Base-by-base conservation (phyloP, 2,113 vertebrate species). In the Marcusenius ussheri region DNA sequence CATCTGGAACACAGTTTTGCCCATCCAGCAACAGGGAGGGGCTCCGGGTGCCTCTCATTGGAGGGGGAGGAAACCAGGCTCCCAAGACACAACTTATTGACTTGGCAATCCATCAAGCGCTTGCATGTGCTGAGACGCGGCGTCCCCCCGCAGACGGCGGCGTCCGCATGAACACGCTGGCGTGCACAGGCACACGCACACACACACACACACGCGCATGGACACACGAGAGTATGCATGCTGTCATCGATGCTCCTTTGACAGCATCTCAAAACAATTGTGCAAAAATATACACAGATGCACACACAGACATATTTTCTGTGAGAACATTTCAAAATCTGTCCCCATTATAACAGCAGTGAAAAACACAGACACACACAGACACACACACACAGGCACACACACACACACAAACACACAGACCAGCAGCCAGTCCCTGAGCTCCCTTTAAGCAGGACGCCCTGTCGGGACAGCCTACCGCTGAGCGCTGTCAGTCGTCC, bases 51-150 rank as follows among this genome's bases (percentile, higher is more conserved):
- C 96, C 97, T 96, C 96, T 98, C 98, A 99, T 98, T 98, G 97
- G 97, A 97, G 97, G 98, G 98, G 98, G 97, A 98, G 98, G 97
- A 98, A 98, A 98, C 97, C 97, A 96, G 96, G 97, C 98, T 99
- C 97, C 98, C 97, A 97, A 98, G 98, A 99, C 98, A 98, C 97
- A 98, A 98, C 96, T 96, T 96, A 98, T 98, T 97, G 97, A 98
- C 97, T 97, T 96, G 98, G 96, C 97, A 98, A 99, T 99, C 98
- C 98, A 99, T 99, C 98, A 99, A 99, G 97, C 97, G 96, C 97
- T 98, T 98, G 98, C 97, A 96, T 96, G 96, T 93, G 93, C 97
- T 96, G 96, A 97, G 97, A 97, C 95, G 94, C 96, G 94, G 96
- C 94, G 96, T 97, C 97, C 94, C 93, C 91, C 92, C 62, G 24